A percentile compares a stretch with the other conserved stretches of the same genome.
Conservation (phyloP, 2,888 invertebrate species). For the Ophraella communa region DNA sequence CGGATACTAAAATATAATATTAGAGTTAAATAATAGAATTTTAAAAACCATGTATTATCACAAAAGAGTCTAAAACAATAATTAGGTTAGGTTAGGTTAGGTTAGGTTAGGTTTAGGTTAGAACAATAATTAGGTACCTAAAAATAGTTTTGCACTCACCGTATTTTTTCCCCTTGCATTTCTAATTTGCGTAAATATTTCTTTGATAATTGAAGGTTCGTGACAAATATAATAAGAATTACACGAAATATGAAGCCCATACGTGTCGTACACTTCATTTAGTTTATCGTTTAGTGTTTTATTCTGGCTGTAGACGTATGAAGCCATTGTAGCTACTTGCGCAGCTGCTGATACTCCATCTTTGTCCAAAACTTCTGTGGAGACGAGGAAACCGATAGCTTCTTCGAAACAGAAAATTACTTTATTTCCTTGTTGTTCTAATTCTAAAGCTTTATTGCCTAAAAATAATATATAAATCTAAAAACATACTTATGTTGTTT, state of each 20-base stretch:
- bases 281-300: constrained; percentile 70
- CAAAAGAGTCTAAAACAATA: too few relatives aligned
- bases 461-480: constrained; percentile 15
- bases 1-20: constrained; percentile 82
- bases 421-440: constrained; percentile 73
- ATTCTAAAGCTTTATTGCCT: constrained; percentile 78
- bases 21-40: too few relatives aligned
- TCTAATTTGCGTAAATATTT: constrained; percentile 83
- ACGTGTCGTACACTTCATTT: constrained; percentile 78
- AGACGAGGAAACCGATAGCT: constrained; percentile 98
- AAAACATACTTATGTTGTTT: neutral
- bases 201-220: constrained; percentile 71
- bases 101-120: too few relatives aligned
- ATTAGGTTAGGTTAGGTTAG: too few relatives aligned
- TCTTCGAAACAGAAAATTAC: constrained; percentile 97
- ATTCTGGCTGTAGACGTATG: constrained; percentile 69
- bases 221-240: constrained; percentile 92
- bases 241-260: constrained; percentile 87
- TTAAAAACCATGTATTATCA: too few relatives aligned
- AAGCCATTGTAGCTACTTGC: constrained; percentile 76
- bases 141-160: constrained; percentile 60
- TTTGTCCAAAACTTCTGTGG: constrained; percentile 88
- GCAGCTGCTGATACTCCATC: constrained; percentile 94
- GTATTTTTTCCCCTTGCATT: constrained; percentile 70
- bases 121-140: neutral